A percentile compares a stretch with the other conserved stretches of the same genome.
Conservation (phyloP, 2,797 vertebrate genomes). For the Xenops minutus region DNA sequence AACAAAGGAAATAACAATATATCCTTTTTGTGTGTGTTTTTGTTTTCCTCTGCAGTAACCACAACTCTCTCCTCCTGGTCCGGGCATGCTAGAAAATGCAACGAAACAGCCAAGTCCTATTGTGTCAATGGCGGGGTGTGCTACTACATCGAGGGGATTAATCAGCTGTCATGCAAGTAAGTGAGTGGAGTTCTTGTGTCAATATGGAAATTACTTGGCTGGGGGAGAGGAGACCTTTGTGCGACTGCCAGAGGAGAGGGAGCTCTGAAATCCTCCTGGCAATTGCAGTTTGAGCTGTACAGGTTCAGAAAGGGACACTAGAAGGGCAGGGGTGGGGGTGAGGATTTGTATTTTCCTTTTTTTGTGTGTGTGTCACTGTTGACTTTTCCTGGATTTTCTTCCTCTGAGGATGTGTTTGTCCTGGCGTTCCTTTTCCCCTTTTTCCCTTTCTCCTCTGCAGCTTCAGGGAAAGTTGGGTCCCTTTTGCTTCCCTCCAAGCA, state of each 20-base stretch:
- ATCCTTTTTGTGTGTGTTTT: conserved; percentile 37
- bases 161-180: conserved; percentile 98
- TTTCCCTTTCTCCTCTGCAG: neutral
- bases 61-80: conserved; percentile 91
- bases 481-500: neutral
- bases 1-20: conserved; percentile 31
- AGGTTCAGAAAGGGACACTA: neutral
- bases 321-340: neutral
- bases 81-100: conserved; percentile 93
- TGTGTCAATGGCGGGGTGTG: conserved; percentile 97
- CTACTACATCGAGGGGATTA: conserved; percentile 97
- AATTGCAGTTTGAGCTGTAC: neutral
- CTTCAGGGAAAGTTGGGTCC: neutral
- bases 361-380: neutral
- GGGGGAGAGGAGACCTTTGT: neutral
- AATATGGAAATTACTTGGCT: neutral
- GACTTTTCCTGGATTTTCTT: conserved; percentile 1
- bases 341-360: neutral
- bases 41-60: conserved; percentile 79
- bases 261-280: neutral
- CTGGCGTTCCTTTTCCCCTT: conserved; percentile 4
- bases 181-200: conserved; percentile 74
- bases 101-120: conserved; percentile 93
- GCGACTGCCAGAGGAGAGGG: neutral
- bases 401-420: neutral